Conservation (phyloP, 2,888 invertebrate genomes). For the Gryllus longicercus region DNA sequence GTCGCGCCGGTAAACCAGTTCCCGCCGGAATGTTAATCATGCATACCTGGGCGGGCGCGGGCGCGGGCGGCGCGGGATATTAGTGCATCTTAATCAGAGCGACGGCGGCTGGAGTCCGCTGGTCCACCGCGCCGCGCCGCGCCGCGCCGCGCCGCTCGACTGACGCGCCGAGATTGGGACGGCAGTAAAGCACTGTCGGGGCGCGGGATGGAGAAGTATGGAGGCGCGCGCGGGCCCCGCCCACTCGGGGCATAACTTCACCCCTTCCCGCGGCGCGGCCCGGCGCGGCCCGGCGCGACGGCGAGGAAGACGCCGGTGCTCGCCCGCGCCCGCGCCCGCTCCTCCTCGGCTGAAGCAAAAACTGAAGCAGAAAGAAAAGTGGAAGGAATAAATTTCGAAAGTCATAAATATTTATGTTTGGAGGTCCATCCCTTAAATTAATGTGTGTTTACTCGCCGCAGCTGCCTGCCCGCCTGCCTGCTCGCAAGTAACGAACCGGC, state of each 20-base stretch:
- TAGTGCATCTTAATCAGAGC: constrained; percentile 17
- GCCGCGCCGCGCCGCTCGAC: not conserved
- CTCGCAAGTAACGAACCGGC: not conserved
- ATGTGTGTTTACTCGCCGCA: constrained; percentile 8
- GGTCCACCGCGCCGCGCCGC: not conserved
- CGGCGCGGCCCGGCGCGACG: not conserved
- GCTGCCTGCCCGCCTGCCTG: not conserved
- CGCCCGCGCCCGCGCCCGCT: too few species aligned
- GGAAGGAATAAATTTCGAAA: constrained; percentile 8
- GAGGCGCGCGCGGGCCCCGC: not conserved
- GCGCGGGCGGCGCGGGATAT: not conserved
- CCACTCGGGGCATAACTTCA: not conserved
- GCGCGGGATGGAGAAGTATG: not conserved
- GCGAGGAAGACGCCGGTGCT: not conserved
- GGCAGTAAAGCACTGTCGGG: not conserved
- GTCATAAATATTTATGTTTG: constrained; percentile 17
- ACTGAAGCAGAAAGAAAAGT: constrained; percentile 17
- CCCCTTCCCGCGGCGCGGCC: not conserved
- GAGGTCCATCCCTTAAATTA: constrained; percentile 17
- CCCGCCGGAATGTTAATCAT: not conserved
- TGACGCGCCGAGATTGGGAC: constrained; percentile 8
- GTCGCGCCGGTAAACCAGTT: constrained; percentile 3
- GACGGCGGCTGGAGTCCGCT: not conserved
- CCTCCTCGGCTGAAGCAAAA: not conserved
- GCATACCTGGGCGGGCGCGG: constrained; percentile 3